Percentiles rank a stretch among this genome's conserved stretches.
These are phyloP conservation scores for Atractosteus spatula DNA, from an alignment of 2,113 vertebrate genomes.

Conservation along the genomic window DNA sequence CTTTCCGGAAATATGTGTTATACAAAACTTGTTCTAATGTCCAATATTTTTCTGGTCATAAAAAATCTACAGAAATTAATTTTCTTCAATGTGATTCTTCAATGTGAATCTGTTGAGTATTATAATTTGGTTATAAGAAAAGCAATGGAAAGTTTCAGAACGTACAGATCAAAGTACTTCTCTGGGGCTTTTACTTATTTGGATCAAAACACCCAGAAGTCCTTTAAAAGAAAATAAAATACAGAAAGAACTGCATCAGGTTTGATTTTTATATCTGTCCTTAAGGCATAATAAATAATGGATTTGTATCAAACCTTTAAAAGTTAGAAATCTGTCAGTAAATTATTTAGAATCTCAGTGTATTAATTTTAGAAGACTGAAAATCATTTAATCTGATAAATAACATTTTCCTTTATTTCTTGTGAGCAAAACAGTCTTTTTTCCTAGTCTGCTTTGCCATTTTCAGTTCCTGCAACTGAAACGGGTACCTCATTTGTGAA, in stretches of 20 bases:
- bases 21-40: too few relatives aligned
- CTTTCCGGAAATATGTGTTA: too few relatives aligned
- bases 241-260: background rate
- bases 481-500: background rate
- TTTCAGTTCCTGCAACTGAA: too few relatives aligned
- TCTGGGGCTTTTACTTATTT: conserved; percentile 5
- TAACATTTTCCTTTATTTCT: background rate
- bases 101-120: background rate
- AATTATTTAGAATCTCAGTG: conserved; percentile 8
- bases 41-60: too few relatives aligned
- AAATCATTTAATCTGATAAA: background rate
- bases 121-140: background rate
- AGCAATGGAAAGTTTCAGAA: background rate
- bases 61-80: too few relatives aligned
- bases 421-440: background rate
- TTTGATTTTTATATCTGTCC: background rate
- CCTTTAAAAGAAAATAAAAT: background rate
- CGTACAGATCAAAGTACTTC: background rate
- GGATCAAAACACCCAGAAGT: conserved; percentile 6
- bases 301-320: background rate
- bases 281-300: conserved; percentile 7
- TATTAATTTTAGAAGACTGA: conserved; percentile 1
- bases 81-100: too few relatives aligned
- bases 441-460: too few relatives aligned
- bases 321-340: conserved; percentile 3